Percentiles rank a stretch among this genome's conserved stretches.
Evolutionary conservation across 2,797 vertebrate species (phyloP).

Genomic region (Pyrrhura leucotis): DNA sequence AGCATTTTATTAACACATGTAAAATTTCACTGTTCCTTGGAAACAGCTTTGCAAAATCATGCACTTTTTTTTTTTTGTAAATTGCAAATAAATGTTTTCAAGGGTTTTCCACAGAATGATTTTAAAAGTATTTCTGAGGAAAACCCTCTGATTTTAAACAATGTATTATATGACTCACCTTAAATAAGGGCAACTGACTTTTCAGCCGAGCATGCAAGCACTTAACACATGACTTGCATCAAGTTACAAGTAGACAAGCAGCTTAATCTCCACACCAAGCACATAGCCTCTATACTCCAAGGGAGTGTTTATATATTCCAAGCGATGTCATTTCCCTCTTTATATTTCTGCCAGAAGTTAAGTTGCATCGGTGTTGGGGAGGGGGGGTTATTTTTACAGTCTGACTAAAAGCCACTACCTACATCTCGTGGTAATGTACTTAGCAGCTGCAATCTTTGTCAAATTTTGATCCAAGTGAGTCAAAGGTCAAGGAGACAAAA

Average conservation of each 20-base stretch:
- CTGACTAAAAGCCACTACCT: constrained; percentile 65
- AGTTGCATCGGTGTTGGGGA: background rate
- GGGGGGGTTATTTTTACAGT: constrained; percentile 64
- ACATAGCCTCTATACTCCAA: constrained; percentile 8
- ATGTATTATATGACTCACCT: constrained; percentile 66
- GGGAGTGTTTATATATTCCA: constrained; percentile 72
- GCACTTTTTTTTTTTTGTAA: background rate
- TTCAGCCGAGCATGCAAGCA: constrained; percentile 28
- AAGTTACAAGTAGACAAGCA: constrained; percentile 30
- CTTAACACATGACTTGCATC: constrained; percentile 51
- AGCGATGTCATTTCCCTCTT: constrained; percentile 52
- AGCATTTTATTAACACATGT: background rate
- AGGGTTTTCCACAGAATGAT: background rate
- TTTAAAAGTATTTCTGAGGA: background rate
- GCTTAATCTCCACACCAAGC: constrained; percentile 38
- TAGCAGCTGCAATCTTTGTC: constrained; percentile 23
- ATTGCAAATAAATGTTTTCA: background rate
- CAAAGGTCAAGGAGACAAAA: constrained; percentile 72
- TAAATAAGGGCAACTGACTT: constrained; percentile 15
- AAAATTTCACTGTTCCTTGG: background rate
- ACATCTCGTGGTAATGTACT: constrained; percentile 61
- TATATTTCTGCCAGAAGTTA: constrained; percentile 56
- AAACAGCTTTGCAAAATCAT: background rate
- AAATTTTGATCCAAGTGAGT: constrained; percentile 69
- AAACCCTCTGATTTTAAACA: background rate